Evolutionary conservation across 2,888 invertebrate species (phyloP), one percentile per base, ranked within the genome.

Genomic region (Saturnia japonica): DNA sequence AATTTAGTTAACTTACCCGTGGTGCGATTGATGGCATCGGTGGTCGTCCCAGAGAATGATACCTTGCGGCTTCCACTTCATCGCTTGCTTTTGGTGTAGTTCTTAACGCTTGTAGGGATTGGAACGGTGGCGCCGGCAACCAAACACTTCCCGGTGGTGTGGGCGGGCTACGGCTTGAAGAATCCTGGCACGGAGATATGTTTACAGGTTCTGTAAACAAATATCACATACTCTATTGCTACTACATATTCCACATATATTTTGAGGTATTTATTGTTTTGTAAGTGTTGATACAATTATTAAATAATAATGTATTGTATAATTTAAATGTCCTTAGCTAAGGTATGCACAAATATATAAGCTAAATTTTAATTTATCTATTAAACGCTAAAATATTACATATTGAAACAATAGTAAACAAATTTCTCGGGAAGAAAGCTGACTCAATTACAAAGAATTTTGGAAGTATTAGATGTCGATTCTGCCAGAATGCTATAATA

Each of bases 51-150:
- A 93, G 82, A 11, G 93, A 93, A 75, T 93, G 91, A 76, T 90
- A 93, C 19, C 86, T 76, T 0, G 89, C 85, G 0, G 88, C 74
- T 40, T 87, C 88, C 70, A 88, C 68, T 85, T 91, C 72, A 91
- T 94, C 80, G 90, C 93, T 71, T 89, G 95, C 78, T 80, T 82
- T 82, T 0, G 94, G 91, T 12, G 87, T 94, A 3, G 87, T 90
- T 0, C 89, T 91, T 3, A 93, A 76, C 0, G 91, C 90, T 0
- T 84, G 76, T 71, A 93, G 80, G 72, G 91, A 90, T 76, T 94
- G 93, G 81, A 93, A 93, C 0, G 91, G 90, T 1, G 94, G 94
- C 71, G 94, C 92, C 1, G 93, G 93, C 78, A 89, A 90, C 94
- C 94, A 94, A 70, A 90, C 74, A 75, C 91, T 91, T 74, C 89